Evolutionary conservation across 2,888 invertebrate species (phyloP), one percentile per base, ranked within the genome.

Genomic region (Galerucella pusilla): DNA sequence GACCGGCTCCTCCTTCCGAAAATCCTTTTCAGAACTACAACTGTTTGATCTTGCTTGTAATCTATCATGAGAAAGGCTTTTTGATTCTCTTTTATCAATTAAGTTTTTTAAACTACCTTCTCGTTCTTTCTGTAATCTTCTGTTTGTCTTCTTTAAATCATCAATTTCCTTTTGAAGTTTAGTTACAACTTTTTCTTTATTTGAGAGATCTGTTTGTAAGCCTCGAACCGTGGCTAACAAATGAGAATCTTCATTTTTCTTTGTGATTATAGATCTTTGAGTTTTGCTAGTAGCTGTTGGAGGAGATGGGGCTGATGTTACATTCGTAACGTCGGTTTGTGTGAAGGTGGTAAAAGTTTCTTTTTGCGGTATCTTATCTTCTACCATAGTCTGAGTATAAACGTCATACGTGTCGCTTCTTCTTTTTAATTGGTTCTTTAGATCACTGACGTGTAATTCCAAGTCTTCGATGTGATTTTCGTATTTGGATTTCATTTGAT

Each of bases 171-270:
- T 92, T 57, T 93, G 93, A 66, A 95, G 88, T 78, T 93, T 93
- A 52, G 90, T 89, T 7, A 74, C 14, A 2, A 91, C 90, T 80
- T 94, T 93, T 82, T 95, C 94, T 85, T 94, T 94, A 49, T 91
- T 91, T 4, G 92, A 90, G 68, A 95, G 85, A 83, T 95, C 95
- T 0, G 92, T 87, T 84, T 95, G 93, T 83, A 95, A 88, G 2
- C 94, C 94, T 76, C 95, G 91, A 81, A 95, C 94, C 0, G 95
- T 94, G 0, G 94, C 94, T 35, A 95, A 86, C 65, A 95, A 89
- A 88, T 95, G 94, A 49, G 93, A 90, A 80, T 95, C 94, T 82
- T 94, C 94, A 28, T 63, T 73, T 65, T 71, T 77, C n/a, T 69
- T 73, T 11, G 46, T 64, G 10, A 57, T 67, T 6, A 75, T 71